phyloP scores from a whole-genome alignment of 2,888 invertebrate genomes.

The Drosophila monieri region DNA sequence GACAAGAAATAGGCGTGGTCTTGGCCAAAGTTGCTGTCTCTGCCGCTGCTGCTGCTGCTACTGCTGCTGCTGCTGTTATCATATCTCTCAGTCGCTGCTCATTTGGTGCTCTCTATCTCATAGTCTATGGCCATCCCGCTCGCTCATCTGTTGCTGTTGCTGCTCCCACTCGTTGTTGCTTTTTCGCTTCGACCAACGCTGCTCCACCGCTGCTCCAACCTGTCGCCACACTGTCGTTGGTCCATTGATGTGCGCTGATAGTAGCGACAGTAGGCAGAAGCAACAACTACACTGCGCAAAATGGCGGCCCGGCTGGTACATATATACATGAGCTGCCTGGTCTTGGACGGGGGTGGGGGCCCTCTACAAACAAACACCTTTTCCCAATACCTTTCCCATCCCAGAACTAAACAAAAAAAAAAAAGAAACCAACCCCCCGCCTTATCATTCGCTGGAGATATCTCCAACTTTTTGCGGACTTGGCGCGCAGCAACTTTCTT shows the following conservation, averaged over 20 bases:
- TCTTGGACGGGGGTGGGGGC: background rate
- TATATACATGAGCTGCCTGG: background rate
- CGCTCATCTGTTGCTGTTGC: slow-evolving; percentile 47
- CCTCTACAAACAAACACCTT: slow-evolving; percentile 3
- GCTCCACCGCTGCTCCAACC: background rate
- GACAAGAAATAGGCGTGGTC: slow-evolving; percentile 63
- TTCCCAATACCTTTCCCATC: background rate
- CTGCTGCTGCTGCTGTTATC: slow-evolving; percentile 52
- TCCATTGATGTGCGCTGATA: slow-evolving; percentile 79
- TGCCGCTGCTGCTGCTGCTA: slow-evolving; percentile 23
- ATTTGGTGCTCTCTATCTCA: slow-evolving; percentile 68
- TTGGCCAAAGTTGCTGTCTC: slow-evolving; percentile 41
- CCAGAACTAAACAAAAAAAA: background rate
- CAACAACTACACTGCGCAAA: slow-evolving; percentile 42
- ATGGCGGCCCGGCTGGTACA: slow-evolving; percentile 56
- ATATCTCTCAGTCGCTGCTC: slow-evolving; percentile 77
- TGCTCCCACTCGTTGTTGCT: slow-evolving; percentile 37
- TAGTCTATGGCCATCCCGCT: slow-evolving; percentile 63
- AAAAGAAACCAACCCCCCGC: background rate
- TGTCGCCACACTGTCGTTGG: slow-evolving; percentile 69
- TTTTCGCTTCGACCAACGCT: slow-evolving; percentile 65
- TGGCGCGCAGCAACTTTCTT: slow-evolving; percentile 71
- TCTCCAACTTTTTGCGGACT: slow-evolving; percentile 27
- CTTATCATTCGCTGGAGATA: slow-evolving; percentile 43
- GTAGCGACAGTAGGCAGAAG: slow-evolving; percentile 56